Evolutionary conservation across 2,888 invertebrate species (phyloP), one percentile per base, ranked within the genome.

Genomic region (Pachymerium ferrugineum): DNA sequence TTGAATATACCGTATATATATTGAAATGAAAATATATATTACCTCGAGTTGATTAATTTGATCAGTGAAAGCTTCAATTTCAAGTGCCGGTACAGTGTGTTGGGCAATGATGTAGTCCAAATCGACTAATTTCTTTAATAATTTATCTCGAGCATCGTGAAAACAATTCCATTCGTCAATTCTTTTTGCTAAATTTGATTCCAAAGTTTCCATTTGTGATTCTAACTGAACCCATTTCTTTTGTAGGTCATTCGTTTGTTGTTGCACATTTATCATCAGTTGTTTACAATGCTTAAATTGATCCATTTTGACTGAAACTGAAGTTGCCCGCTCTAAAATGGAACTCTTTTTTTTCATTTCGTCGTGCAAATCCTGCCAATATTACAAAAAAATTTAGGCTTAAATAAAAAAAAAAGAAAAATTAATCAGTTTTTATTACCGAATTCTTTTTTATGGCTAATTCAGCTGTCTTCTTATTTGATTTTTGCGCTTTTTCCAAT

Each of bases 11-110:
- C n/a, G n/a, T n/a, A n/a, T n/a, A n/a, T n/a, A n/a, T n/a, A n/a
- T n/a, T n/a, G n/a, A n/a, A n/a, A n/a, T n/a, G n/a, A n/a, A n/a
- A n/a, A n/a, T n/a, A n/a, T 38, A n/a, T 16, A 6, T 38, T 38
- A 8, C 38, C 38, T 38, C 12, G 14, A 47, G 10, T 22, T 47
- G 47, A 6, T 47, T 88, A 81, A 90, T 92, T 81, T 89, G 89
- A 86, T 77, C 76, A 35, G 80, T 80, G 30, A 83, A 78, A 70
- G 75, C 74, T 22, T 62, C 25, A 16, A 75, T 62, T 68, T 75
- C 76, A 2, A 70, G 29, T n/a, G 75, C 73, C 14, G 76, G 75
- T 5, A 75, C 22, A 6, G 47, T 70, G 33, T 71, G 75, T 25
- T 74, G 76, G n/a, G 71, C 70, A 6, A 76, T 19, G 0, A 35